Evolutionary conservation across 2,888 invertebrate genomes (phyloP).

Genomic region (Mechanitis mazaeus): DNA sequence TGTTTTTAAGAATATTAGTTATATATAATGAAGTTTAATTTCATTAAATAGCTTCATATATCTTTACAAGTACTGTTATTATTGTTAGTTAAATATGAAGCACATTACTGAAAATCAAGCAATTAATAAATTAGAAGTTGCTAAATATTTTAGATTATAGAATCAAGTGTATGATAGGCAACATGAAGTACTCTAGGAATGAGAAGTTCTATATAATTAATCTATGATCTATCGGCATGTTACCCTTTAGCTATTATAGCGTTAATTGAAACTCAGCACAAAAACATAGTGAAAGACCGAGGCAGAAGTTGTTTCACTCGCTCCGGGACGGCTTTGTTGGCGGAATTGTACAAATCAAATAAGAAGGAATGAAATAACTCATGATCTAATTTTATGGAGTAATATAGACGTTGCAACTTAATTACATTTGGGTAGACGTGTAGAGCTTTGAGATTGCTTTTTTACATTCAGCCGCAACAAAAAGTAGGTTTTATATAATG

Average conservation of each 20-base stretch:
- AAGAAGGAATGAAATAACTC: constrained; percentile 41
- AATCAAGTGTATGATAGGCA: too few relatives aligned
- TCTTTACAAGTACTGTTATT: too few relatives aligned
- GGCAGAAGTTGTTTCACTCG: constrained; percentile 43
- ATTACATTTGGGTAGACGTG: constrained; percentile 28
- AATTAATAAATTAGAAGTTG: too few relatives aligned
- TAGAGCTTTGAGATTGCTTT: constrained; percentile 25
- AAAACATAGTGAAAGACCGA: constrained; percentile 44
- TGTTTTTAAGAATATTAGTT: too few relatives aligned
- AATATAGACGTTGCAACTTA: constrained; percentile 46
- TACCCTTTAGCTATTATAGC: constrained; percentile 55
- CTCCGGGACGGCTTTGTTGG: constrained; percentile 49
- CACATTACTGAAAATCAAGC: too few relatives aligned
- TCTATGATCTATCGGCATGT: constrained; percentile 42
- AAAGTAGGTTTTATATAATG: constrained; percentile 6
- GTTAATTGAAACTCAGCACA: constrained; percentile 56
- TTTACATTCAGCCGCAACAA: constrained; percentile 17
- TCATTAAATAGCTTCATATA: too few relatives aligned
- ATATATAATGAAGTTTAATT: too few relatives aligned
- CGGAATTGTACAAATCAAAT: constrained; percentile 42
- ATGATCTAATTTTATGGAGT: constrained; percentile 53
- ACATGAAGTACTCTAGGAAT: neutral
- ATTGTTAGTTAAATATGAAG: too few relatives aligned
- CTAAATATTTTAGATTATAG: too few relatives aligned
- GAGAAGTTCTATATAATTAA: constrained; percentile 21